Evolutionary conservation across 2,797 vertebrate genomes (phyloP).

Genomic region (Podargus strigoides): DNA sequence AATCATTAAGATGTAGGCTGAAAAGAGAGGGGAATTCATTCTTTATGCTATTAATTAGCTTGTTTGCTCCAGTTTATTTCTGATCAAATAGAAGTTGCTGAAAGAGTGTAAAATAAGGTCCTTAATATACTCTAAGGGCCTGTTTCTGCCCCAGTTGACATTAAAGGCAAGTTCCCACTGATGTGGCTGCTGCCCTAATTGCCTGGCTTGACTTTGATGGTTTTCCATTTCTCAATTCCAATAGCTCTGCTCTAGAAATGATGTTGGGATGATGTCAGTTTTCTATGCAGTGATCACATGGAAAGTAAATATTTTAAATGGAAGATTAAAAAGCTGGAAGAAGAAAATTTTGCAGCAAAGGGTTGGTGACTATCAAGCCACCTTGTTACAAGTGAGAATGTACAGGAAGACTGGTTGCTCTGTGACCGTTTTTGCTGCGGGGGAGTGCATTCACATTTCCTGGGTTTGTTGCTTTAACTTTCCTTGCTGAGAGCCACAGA

Average conservation of each 20-base stretch:
- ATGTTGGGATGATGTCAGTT: constrained; percentile 3
- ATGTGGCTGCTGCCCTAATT: constrained; percentile 19
- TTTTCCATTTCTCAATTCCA: constrained; percentile 54
- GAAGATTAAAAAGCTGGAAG: background rate
- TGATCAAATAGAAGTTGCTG: constrained; percentile 51
- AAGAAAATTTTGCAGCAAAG: background rate
- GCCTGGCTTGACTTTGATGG: constrained; percentile 27
- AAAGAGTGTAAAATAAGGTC: background rate
- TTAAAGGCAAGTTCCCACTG: constrained; percentile 19
- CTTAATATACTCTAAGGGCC: constrained; percentile 43
- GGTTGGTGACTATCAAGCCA: background rate
- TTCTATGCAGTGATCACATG: background rate
- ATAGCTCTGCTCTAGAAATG: constrained; percentile 22
- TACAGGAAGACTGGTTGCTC: background rate
- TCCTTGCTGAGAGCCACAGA: background rate
- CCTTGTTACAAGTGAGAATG: background rate
- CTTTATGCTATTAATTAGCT: constrained; percentile 53
- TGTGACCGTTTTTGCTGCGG: background rate
- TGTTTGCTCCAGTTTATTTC: constrained; percentile 46
- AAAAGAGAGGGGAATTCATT: constrained; percentile 52
- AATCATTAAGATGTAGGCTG: constrained; percentile 52
- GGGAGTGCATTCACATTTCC: background rate
- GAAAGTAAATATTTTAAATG: constrained; percentile 19
- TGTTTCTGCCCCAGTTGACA: constrained; percentile 8
- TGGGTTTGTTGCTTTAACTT: background rate